Evolutionary conservation across 2,113 vertebrate genomes (phyloP).

Genomic region (Bothrops jararaca): DNA sequence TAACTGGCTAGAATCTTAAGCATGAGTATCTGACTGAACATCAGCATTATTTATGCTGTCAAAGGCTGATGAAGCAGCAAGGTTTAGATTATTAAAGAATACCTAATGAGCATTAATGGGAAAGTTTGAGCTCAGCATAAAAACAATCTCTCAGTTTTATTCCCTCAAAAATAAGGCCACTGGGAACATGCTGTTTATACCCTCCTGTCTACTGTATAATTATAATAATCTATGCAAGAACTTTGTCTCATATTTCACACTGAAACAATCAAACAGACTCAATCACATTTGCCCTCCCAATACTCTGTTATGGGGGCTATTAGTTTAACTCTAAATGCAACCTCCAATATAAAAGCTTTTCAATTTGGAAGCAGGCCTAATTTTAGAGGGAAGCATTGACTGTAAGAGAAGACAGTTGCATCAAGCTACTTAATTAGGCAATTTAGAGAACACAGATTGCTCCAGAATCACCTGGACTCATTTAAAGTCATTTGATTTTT

Average conservation of each 20-base stretch:
- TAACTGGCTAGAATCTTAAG: not conserved
- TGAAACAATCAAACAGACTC: not conserved
- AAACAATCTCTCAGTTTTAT: not conserved
- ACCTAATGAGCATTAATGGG: not conserved
- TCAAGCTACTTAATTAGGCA: not conserved
- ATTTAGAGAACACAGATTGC: not conserved
- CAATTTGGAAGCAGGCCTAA: not conserved
- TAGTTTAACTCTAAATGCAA: not conserved
- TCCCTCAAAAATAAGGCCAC: not conserved
- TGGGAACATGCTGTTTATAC: not conserved
- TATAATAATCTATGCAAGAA: not conserved
- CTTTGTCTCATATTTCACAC: conserved; percentile 1
- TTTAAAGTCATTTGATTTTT: not conserved
- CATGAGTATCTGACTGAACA: not conserved
- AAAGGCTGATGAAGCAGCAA: not conserved
- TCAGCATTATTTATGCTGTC: not conserved
- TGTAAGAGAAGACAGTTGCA: not conserved
- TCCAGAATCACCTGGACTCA: not conserved
- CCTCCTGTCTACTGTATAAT: not conserved
- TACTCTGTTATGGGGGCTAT: not conserved
- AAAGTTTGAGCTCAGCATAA: not conserved
- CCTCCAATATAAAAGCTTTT: not conserved
- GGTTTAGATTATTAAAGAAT: not conserved
- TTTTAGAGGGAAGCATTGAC: not conserved
- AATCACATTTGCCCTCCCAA: not conserved